A percentile compares a stretch with the other conserved stretches of the same genome.
Evolutionary conservation across 2,797 vertebrate species (phyloP).

Genomic region (Anniella stebbinsi): DNA sequence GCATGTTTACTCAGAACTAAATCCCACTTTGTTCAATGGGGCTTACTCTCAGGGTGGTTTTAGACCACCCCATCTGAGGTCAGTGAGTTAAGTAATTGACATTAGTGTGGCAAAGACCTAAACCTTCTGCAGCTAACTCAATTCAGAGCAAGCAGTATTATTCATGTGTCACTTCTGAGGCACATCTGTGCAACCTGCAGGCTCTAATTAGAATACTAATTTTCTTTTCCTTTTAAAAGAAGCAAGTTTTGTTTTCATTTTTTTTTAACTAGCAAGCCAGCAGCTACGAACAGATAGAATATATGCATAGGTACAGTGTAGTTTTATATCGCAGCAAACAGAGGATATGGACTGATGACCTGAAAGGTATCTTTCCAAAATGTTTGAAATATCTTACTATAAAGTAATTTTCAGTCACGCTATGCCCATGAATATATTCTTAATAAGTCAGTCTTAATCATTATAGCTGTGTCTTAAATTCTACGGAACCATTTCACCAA

Average conservation of each 20-base stretch:
- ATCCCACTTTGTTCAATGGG: not conserved
- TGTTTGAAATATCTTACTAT: not conserved
- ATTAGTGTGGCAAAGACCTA: not conserved
- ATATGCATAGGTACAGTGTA: not conserved
- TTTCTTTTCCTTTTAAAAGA: too few species aligned
- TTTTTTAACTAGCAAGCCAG: too few species aligned
- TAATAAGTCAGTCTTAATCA: not conserved
- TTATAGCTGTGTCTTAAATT: not conserved
- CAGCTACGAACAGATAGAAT: too few species aligned
- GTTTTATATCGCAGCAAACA: not conserved
- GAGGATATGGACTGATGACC: not conserved
- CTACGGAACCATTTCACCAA: not conserved
- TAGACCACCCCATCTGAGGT: not conserved
- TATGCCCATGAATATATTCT: not conserved
- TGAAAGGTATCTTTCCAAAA: not conserved
- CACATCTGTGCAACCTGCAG: too few species aligned
- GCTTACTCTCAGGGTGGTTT: too few species aligned
- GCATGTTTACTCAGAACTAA: not conserved
- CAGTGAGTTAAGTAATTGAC: not conserved
- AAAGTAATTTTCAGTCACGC: not conserved
- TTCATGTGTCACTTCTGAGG: too few species aligned
- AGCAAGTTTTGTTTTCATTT: too few species aligned
- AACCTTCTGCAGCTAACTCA: too few species aligned
- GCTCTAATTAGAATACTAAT: too few species aligned
- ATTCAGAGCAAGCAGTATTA: too few species aligned